Evolutionary conservation across 2,797 vertebrate species (phyloP), one percentile per base, ranked within the genome.

Genomic region (Dryobates pubescens): DNA sequence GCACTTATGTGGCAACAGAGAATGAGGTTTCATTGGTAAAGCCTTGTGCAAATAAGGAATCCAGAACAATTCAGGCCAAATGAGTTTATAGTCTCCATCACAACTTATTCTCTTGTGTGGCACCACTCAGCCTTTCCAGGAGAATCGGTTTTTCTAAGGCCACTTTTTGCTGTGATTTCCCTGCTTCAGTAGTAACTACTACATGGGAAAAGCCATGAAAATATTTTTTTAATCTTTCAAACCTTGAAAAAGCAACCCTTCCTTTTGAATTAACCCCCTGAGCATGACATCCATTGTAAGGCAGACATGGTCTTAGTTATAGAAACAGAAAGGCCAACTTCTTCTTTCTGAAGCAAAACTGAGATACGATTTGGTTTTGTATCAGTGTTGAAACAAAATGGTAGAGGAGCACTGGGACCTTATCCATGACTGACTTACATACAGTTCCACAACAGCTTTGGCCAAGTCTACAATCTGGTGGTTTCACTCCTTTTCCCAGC

Each of bases 311-410:
- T 64, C 90, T 77, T 91, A 64, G 82, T 88, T 90, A 62, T 27
- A 82, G 78, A 82, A 74, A 64, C 61, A 36, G 68, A 73, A 88
- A 88, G 78, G 7, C 5, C 3, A 24, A 41, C 27, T 91, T 94
- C 27, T 91, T 94, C 14, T 86, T 95, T 90, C 75, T 85, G 64
- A 90, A 87, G 54, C 49, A 88, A 86, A 94, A 94, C 45, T 34
- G 74, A 88, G 54, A 89, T 93, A 45, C n/a, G 36, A 83, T 53
- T 57, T 51, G 29, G 59, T 91, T 84, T 68, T 71, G 27, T 67
- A 58, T 8, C 92, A 71, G 57, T 1, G 0, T 45, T 54, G 45
- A 43, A 75, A 83, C 84, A 49, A 94, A 91, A 71, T 18, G 34
- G 38, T 17, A 63, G 43, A 82, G 32, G 57, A 59, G 47, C 26